Evolutionary conservation across 2,888 invertebrate species (phyloP).

Genomic region (Monoplex corrugatus): DNA sequence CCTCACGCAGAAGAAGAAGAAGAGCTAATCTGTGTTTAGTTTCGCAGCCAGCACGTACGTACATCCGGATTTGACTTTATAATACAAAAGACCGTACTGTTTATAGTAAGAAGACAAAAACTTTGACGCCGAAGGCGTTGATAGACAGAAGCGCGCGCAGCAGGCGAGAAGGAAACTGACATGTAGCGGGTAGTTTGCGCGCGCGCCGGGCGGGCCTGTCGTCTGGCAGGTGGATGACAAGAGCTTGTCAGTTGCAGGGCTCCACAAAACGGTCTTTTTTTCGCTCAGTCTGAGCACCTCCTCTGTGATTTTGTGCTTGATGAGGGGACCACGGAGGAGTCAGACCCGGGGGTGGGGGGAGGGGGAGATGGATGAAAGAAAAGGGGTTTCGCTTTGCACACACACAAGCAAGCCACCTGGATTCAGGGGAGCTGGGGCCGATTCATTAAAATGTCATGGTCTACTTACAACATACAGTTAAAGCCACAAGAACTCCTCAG

Average conservation of each 20-base stretch:
- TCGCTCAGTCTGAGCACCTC: too few relatives aligned
- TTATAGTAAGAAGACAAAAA: neutral
- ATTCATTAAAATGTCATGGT: slow-evolving; percentile 18
- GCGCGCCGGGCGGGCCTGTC: neutral
- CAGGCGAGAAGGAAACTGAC: neutral
- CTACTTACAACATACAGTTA: too few relatives aligned
- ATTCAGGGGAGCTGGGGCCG: neutral
- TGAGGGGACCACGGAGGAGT: neutral
- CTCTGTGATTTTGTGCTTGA: neutral
- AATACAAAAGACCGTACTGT: neutral
- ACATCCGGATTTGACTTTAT: too few relatives aligned
- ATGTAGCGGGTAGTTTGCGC: neutral
- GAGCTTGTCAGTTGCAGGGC: neutral
- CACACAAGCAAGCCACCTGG: too few relatives aligned
- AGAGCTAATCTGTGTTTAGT: slow-evolving; percentile 25
- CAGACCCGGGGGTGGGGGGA: neutral
- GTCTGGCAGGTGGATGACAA: neutral
- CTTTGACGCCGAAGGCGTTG: slow-evolving; percentile 1
- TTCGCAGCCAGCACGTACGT: neutral
- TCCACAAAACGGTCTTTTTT: neutral
- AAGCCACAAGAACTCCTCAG: too few relatives aligned
- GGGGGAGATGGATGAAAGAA: neutral
- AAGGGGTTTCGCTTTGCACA: too few relatives aligned
- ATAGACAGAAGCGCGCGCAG: neutral
- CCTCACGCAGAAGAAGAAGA: too few relatives aligned